Evolutionary conservation across 2,888 invertebrate species (phyloP).

Genomic region (Hypsopygia costalis): DNA sequence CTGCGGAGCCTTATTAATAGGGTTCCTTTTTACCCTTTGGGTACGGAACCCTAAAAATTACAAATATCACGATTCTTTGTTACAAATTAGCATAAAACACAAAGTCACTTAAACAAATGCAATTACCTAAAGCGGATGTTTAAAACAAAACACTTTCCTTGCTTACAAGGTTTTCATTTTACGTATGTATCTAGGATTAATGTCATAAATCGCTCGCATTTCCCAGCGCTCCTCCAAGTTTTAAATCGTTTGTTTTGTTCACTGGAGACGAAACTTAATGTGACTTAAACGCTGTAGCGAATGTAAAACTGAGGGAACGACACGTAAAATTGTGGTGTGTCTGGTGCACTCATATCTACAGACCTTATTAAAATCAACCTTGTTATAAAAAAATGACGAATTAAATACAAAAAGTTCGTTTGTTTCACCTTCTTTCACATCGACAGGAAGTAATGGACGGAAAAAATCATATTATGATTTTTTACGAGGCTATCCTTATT

Average conservation of each 20-base stretch:
- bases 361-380: too few species aligned
- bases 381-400: too few species aligned
- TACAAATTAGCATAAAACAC: constrained; percentile 9
- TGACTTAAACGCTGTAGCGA: constrained; percentile 61
- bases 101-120: constrained; percentile 41
- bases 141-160: constrained; percentile 45
- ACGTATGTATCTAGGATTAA: constrained; percentile 62
- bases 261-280: constrained; percentile 60
- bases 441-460: too few species aligned
- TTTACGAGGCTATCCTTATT: too few species aligned
- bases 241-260: constrained; percentile 64
- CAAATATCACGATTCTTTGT: too few species aligned
- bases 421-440: too few species aligned
- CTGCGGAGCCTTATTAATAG: too few species aligned
- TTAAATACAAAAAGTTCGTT: too few species aligned
- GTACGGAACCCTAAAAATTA: too few species aligned
- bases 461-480: too few species aligned
- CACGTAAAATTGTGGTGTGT: constrained; percentile 54
- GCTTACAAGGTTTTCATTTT: constrained; percentile 60
- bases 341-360: constrained; percentile 1
- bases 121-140: constrained; percentile 44
- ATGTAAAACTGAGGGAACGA: constrained; percentile 59
- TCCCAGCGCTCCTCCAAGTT: constrained; percentile 46
- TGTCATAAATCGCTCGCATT: constrained; percentile 61
- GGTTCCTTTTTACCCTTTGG: too few species aligned